A percentile compares a stretch with the other conserved stretches of the same genome.
Evolutionary conservation across 1,140 invertebrate species (phyloP).

Genomic region (Drosophila azteca): DNA sequence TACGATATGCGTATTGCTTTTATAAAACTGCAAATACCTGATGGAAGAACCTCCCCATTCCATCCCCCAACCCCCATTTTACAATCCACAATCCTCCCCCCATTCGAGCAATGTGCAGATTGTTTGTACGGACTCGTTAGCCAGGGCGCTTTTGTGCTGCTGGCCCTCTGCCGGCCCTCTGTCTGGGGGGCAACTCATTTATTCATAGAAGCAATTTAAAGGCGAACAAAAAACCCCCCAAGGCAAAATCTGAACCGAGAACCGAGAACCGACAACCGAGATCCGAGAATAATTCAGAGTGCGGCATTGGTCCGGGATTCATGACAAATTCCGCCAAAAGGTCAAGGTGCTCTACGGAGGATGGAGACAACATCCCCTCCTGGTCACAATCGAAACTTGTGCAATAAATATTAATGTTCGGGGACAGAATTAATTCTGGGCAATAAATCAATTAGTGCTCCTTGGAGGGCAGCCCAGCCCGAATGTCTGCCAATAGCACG

Average conservation of each 20-base stretch:
- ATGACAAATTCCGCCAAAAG: constrained; percentile 26
- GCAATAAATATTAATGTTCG: constrained; percentile 49
- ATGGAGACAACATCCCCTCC: not conserved
- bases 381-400: constrained; percentile 1
- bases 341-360: constrained; percentile 46
- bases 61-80: not conserved
- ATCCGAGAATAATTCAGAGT: constrained; percentile 31
- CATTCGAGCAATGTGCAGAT: constrained; percentile 22
- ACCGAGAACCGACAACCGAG: not conserved
- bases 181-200: constrained; percentile 27
- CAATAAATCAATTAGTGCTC: constrained; percentile 68
- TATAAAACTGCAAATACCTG: constrained; percentile 71
- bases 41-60: not conserved
- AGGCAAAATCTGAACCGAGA: constrained; percentile 31
- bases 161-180: constrained; percentile 9
- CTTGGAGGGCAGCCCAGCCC: no score
- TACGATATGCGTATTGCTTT: constrained; percentile 73
- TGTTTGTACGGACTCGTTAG: constrained; percentile 57
- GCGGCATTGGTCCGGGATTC: constrained; percentile 13
- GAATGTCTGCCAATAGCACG: constrained; percentile 35
- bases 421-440: constrained; percentile 55
- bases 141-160: constrained; percentile 38
- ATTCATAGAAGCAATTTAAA: constrained; percentile 58
- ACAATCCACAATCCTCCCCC: not conserved
- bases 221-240: constrained; percentile 26